Evolutionary conservation across 2,113 vertebrate species (phyloP).

Genomic region (Nannospalax galili): DNA sequence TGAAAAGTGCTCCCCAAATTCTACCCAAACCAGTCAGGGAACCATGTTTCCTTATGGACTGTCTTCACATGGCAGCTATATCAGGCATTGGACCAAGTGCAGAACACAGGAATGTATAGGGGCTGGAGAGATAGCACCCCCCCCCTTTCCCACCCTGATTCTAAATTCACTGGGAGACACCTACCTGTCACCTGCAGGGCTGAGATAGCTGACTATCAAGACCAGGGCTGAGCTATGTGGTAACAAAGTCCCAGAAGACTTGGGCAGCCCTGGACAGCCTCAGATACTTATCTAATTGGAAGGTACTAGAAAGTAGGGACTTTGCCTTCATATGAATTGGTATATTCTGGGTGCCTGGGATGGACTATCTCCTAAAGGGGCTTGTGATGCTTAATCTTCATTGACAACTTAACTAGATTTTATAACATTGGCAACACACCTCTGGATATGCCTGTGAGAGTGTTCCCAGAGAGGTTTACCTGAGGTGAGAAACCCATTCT

Average conservation of each 20-base stretch:
- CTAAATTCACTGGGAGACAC: neutral
- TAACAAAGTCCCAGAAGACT: neutral
- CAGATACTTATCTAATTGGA: rapidly evolving
- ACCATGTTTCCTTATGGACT: neutral
- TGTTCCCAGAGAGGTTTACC: neutral
- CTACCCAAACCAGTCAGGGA: neutral
- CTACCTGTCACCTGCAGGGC: neutral
- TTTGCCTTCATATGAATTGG: rapidly evolving
- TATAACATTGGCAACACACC: neutral
- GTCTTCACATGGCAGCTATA: rapidly evolving
- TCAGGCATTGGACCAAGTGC: rapidly evolving
- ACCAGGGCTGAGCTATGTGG: neutral
- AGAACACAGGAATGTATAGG: neutral
- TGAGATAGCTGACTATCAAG: neutral
- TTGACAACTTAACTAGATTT: neutral
- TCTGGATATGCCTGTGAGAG: neutral
- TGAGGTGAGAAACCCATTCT: too few relatives aligned
- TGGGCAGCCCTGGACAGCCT: rapidly evolving
- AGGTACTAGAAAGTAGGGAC: neutral
- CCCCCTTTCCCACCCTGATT: neutral
- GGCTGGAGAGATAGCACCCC: neutral
- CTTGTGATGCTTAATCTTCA: neutral
- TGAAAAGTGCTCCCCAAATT: neutral
- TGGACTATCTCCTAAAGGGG: neutral
- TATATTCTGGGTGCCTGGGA: too few relatives aligned